Conservation (phyloP, 1,140 invertebrate species). For the Neodiprion pinetum region DNA sequence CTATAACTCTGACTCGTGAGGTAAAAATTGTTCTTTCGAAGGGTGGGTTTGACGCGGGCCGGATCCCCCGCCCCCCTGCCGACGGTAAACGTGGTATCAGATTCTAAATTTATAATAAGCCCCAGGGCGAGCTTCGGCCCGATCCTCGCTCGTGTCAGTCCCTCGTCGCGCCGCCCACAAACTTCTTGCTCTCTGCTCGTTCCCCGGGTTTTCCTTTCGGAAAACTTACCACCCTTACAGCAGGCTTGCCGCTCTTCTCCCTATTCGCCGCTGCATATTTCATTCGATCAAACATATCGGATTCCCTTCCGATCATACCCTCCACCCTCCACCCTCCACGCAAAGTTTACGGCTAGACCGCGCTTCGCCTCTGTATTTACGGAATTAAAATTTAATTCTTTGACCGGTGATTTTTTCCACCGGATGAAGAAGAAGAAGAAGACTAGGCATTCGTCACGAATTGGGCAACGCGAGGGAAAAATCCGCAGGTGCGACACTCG, state of each 20-base stretch:
- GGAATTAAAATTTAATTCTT: too few relatives aligned
- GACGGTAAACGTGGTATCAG: not conserved
- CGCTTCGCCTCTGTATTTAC: too few relatives aligned
- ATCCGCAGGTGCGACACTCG: not conserved
- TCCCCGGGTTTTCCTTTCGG: not conserved
- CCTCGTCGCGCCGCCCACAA: constrained; percentile 1
- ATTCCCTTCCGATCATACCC: not conserved
- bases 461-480: not conserved
- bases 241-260: not conserved
- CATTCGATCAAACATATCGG: constrained; percentile 1
- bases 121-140: not conserved
- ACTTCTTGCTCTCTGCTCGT: not conserved
- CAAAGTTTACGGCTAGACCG: too few relatives aligned
- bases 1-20: not conserved
- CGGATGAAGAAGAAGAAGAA: not conserved
- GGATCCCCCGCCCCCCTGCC: not conserved
- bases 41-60: not conserved
- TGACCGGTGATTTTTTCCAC: not conserved
- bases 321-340: too few relatives aligned
- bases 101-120: constrained; percentile 5
- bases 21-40: not conserved
- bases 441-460: not conserved
- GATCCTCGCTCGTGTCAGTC: not conserved
- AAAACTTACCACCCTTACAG: not conserved
- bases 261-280: not conserved